Percentiles rank a stretch among this genome's conserved stretches.
These are phyloP conservation scores for Zaprionus ornatus DNA, from an alignment of 1,140 invertebrate species.

Conservation along the genomic window DNA sequence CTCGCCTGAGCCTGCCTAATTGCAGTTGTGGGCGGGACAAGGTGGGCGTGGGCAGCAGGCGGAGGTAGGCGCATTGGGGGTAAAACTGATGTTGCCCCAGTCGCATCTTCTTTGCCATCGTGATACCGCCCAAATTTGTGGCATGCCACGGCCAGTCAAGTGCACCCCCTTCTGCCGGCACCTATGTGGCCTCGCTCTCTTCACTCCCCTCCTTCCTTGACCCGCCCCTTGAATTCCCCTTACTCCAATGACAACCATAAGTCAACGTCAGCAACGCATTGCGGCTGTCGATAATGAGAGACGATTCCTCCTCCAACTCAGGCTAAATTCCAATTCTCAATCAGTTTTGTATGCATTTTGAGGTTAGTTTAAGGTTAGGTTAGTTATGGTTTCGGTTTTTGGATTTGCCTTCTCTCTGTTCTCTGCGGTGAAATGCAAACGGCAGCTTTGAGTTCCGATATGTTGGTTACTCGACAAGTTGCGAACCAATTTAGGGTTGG, in stretches of 20 bases:
- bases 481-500: no score
- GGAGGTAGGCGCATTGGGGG: background rate
- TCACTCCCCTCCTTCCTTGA: background rate
- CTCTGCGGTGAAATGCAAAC: background rate
- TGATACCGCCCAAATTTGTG: slow-evolving; percentile 17
- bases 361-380: background rate
- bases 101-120: slow-evolving; percentile 7
- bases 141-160: slow-evolving; percentile 13
- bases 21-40: slow-evolving; percentile 14
- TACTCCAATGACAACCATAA: slow-evolving; percentile 13
- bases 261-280: slow-evolving; percentile 25
- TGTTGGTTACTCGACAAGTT: no score
- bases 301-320: slow-evolving; percentile 1
- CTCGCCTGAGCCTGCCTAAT: slow-evolving; percentile 28
- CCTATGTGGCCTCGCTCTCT: background rate
- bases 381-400: background rate
- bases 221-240: background rate
- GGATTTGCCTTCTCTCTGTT: background rate
- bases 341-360: slow-evolving; percentile 1
- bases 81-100: background rate
- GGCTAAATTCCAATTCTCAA: slow-evolving; percentile 1
- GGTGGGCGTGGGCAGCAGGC: background rate
- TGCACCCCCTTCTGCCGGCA: background rate
- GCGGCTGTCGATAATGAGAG: slow-evolving; percentile 20
- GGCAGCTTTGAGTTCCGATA: background rate